Evolutionary conservation across 2,888 invertebrate species (phyloP), one percentile per base, ranked within the genome.

Genomic region (Polietes domitor): DNA sequence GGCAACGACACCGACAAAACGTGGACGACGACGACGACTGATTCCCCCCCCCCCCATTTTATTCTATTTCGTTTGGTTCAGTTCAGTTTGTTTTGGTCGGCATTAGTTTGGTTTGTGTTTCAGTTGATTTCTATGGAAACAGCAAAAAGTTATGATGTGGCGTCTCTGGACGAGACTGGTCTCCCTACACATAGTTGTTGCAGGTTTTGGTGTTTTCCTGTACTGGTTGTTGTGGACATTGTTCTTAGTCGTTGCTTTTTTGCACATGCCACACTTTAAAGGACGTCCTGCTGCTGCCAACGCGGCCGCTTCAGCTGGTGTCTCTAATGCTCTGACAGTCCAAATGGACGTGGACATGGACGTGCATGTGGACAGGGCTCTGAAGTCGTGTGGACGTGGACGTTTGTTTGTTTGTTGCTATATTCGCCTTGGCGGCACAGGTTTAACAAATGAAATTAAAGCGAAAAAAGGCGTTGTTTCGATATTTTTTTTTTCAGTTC

Each of bases 1-100:
- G 91, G 91, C 91, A 91, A 88, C 90, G 89, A 82, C 83, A 86
- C 80, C 76, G 83, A 82, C 79, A 77, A 79, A 83, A 81, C 58
- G 68, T 77, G 74, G 58, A 77, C 74, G 80, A 72, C 21, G 24
- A 43, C 41, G 68, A 41, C 63, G 24, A 26, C 32, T 70, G 71
- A 63, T 65, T 72, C 37, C 37, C 9, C 9, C 1, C 37, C 37
- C 37, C 37, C 6, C 1, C 37, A 12, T 72, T 19, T 65, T 75
- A 15, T 19, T 19, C 32, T 50, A 26, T 43, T 37, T 78, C 65
- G 19, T 17, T 68, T 61, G 28, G 15, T 88, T 37, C 12, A 32
- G 3, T 32, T 32, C 32, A 5, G 5, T 32, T 89, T 89, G 41
- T 4, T 12, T 10, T 47, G 47, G 47, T 4, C n/a, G n/a, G n/a